Evolutionary conservation across 2,888 invertebrate genomes (phyloP).

Genomic region (Tetropium fuscum): DNA sequence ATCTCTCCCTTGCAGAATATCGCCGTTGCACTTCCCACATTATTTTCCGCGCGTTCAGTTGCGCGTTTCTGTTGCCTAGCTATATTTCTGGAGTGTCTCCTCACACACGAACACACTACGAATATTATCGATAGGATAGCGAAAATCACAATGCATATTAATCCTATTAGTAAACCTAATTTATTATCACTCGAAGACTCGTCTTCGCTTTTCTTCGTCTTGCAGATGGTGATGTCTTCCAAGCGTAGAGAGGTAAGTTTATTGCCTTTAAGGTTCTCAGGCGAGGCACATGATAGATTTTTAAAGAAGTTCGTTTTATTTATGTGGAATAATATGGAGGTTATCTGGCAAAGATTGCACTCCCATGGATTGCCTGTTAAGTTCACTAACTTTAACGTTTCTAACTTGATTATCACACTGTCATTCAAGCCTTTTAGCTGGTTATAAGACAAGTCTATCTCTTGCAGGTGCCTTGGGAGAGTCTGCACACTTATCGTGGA

Average conservation of each 20-base stretch:
- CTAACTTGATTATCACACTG: slow-evolving; percentile 70
- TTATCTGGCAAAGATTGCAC: slow-evolving; percentile 75
- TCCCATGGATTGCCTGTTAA: slow-evolving; percentile 76
- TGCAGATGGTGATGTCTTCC: slow-evolving; percentile 65
- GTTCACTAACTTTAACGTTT: slow-evolving; percentile 69
- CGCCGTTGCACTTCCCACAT: slow-evolving; percentile 62
- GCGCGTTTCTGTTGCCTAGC: slow-evolving; percentile 56
- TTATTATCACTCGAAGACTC: slow-evolving; percentile 61
- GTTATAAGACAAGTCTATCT: slow-evolving; percentile 81
- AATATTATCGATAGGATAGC: slow-evolving; percentile 66
- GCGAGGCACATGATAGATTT: slow-evolving; percentile 71
- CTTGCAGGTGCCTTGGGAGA: slow-evolving; percentile 71
- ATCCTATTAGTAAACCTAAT: slow-evolving; percentile 69
- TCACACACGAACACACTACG: slow-evolving; percentile 74
- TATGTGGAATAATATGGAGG: slow-evolving; percentile 70
- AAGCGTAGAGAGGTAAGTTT: slow-evolving; percentile 61
- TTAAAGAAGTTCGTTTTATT: slow-evolving; percentile 70
- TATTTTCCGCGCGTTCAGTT: slow-evolving; percentile 49
- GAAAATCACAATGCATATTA: slow-evolving; percentile 65
- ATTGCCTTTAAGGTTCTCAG: slow-evolving; percentile 69
- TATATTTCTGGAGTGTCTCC: slow-evolving; percentile 75
- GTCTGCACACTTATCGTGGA: slow-evolving; percentile 70
- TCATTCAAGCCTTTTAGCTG: slow-evolving; percentile 74
- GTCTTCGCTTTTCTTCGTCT: slow-evolving; percentile 66
- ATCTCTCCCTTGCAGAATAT: slow-evolving; percentile 68